Percentiles rank a stretch among this genome's conserved stretches.
phyloP scores from a whole-genome alignment of 2,113 vertebrate species.

The Leptobrachium leishanense region DNA sequence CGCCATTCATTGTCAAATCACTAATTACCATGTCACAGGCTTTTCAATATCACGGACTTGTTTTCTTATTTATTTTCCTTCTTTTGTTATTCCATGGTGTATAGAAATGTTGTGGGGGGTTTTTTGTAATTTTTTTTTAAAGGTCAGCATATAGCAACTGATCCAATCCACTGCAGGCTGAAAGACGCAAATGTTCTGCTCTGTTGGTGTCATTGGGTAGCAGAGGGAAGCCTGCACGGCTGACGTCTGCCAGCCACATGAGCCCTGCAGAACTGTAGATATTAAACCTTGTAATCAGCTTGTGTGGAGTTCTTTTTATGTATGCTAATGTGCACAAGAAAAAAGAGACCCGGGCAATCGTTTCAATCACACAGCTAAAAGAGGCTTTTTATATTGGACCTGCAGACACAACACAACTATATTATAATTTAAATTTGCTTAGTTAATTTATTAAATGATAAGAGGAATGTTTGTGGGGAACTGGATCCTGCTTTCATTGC shows the following conservation, averaged over 20 bases:
- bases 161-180: constrained; percentile 29
- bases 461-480: background rate
- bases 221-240: background rate
- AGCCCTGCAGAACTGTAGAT: constrained; percentile 9
- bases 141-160: constrained; percentile 44
- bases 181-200: constrained; percentile 8
- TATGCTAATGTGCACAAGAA: constrained; percentile 5
- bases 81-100: constrained; percentile 18
- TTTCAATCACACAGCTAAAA: background rate
- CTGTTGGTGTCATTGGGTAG: constrained; percentile 13
- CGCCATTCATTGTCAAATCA: no score
- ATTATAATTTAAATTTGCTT: background rate
- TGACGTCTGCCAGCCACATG: constrained; percentile 7
- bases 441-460: background rate
- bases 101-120: constrained; percentile 32
- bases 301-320: background rate
- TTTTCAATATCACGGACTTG: no score
- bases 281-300: background rate
- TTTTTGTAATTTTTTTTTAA: constrained; percentile 26
- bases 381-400: background rate
- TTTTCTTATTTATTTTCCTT: background rate
- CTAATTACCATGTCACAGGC: no score
- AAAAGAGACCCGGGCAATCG: background rate
- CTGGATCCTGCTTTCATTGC: background rate
- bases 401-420: background rate